Conservation (phyloP, 64 coral and sea anemone species). For the Stichodactyla helianthus region DNA sequence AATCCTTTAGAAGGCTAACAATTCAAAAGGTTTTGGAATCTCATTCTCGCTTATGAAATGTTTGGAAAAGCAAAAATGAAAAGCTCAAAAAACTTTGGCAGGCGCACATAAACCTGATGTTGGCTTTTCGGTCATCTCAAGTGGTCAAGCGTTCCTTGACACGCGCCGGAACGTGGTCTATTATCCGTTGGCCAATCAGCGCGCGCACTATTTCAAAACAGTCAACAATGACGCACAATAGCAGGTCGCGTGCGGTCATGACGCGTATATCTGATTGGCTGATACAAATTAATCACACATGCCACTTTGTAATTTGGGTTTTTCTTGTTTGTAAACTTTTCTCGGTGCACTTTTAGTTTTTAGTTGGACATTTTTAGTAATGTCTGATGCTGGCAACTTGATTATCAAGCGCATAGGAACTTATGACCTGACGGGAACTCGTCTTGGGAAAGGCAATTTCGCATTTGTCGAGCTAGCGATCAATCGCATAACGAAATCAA, state of each 20-base stretch:
- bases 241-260: slow-evolving; percentile 86
- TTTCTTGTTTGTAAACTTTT: slow-evolving; percentile 59
- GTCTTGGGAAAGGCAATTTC: slow-evolving; percentile 84
- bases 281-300: slow-evolving; percentile 65
- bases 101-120: slow-evolving; percentile 1
- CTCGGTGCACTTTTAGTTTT: slow-evolving; percentile 28
- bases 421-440: slow-evolving; percentile 69
- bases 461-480: slow-evolving; percentile 78
- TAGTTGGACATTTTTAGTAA: slow-evolving; percentile 35
- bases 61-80: background rate
- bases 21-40: background rate
- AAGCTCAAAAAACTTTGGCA: background rate
- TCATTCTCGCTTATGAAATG: slow-evolving; percentile 2
- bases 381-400: slow-evolving; percentile 61
- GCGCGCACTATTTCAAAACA: slow-evolving; percentile 40
- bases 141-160: slow-evolving; percentile 43
- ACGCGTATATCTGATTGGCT: slow-evolving; percentile 66
- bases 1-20: background rate
- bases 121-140: slow-evolving; percentile 23
- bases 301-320: slow-evolving; percentile 57
- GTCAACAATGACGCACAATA: slow-evolving; percentile 79
- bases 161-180: slow-evolving; percentile 79
- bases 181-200: slow-evolving; percentile 84
- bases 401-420: slow-evolving; percentile 82
- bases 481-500: slow-evolving; percentile 79